These are phyloP conservation scores for Scaptomyza parva DNA, from an alignment of 2,888 invertebrate species.

Conservation along the genomic window DNA sequence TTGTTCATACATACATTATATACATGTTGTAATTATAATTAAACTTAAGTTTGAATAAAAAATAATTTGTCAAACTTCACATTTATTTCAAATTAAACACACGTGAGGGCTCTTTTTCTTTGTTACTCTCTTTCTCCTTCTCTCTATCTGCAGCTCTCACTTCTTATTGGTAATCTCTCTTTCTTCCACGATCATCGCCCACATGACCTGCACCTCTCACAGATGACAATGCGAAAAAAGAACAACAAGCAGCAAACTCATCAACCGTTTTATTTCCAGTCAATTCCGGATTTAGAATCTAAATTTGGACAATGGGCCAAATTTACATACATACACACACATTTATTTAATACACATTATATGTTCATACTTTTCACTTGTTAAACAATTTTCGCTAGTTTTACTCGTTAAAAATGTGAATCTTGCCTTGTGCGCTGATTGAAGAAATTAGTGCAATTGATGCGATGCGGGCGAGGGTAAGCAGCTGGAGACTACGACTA, in stretches of 20 bases:
- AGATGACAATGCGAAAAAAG: slow-evolving; percentile 62
- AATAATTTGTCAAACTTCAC: slow-evolving; percentile 30
- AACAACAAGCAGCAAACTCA: slow-evolving; percentile 36
- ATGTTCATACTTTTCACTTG: slow-evolving; percentile 56
- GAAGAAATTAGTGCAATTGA: slow-evolving; percentile 79
- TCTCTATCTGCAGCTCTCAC: slow-evolving; percentile 8
- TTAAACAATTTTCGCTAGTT: slow-evolving; percentile 75
- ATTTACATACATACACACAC: slow-evolving; percentile 34
- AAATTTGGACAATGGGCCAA: slow-evolving; percentile 62
- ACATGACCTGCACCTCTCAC: slow-evolving; percentile 56
- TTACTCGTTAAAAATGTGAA: slow-evolving; percentile 67
- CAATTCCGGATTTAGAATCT: slow-evolving; percentile 60
- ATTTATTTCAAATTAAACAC: slow-evolving; percentile 22
- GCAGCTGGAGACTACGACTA: slow-evolving; percentile 37
- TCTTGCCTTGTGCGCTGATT: slow-evolving; percentile 76
- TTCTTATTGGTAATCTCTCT: slow-evolving; percentile 12
- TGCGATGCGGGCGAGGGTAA: slow-evolving; percentile 49
- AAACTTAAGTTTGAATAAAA: slow-evolving; percentile 16
- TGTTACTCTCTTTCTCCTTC: slow-evolving; percentile 17
- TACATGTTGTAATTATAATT: slow-evolving; percentile 34
- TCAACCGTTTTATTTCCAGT: slow-evolving; percentile 47
- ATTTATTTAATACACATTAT: slow-evolving; percentile 4
- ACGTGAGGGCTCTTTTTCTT: slow-evolving; percentile 30
- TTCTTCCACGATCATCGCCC: slow-evolving; percentile 41
- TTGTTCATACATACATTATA: background rate